Base-by-base conservation (phyloP, 2,888 invertebrate species). In the Andrena chrysosceles region DNA sequence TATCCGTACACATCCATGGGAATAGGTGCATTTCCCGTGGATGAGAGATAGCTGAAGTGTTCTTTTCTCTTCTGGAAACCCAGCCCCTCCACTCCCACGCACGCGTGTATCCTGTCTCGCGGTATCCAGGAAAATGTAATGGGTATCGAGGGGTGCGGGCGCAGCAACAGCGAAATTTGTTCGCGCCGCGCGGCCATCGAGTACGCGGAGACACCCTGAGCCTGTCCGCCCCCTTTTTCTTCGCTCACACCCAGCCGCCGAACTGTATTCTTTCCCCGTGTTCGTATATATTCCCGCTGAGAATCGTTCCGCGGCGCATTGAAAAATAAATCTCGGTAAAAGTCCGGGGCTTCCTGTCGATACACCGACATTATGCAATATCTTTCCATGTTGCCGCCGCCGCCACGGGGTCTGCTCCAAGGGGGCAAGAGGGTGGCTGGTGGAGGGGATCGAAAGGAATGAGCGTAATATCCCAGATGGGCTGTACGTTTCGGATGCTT, bases 291-390 rank as follows among this genome's bases (percentile, higher is more conserved):
- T 87, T 85, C 85, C 85, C 87, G 84, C 77, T 81, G 83, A 89
- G 88, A 88, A 89, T 85, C 83, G 85, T 86, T 86, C 68, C 69
- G 42, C 77, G 72, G 80, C 84, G 85, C 87, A 89, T 89, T 88
- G 91, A 89, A 91, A 91, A 89, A 91, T 92, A 92, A 91, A 91
- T 92, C 90, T 90, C 86, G 74, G 86, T 85, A 83, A 87, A 89
- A 88, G 89, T 88, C 90, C 85, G 52, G 78, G 56, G 64, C 64
- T 70, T 16, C 81, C 83, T 88, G 87, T 89, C 88, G 85, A 91
- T 90, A 89, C 86, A 85, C 84, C 81, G 82, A 82, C 78, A 86
- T 91, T 90, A 88, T 83, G 91, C 85, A 89, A 91, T 91, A 90
- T 89, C 87, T 91, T 90, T 85, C 83, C 67, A 66, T 68, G 83